phyloP scores from a whole-genome alignment of 2,797 vertebrate species.

The Notolabrus celidotus region DNA sequence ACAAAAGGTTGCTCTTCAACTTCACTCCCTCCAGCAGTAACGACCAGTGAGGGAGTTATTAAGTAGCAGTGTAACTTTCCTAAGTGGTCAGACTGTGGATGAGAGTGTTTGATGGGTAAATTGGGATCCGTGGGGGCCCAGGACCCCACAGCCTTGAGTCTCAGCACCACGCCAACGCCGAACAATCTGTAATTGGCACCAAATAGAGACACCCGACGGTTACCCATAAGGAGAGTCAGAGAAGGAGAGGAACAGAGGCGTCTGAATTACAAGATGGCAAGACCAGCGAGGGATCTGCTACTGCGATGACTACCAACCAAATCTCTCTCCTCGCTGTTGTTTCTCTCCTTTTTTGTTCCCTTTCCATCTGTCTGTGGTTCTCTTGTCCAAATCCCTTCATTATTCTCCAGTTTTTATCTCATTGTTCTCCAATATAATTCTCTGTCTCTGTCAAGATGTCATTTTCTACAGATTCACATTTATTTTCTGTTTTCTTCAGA shows the following conservation, averaged over 20 bases:
- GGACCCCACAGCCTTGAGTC: conserved; percentile 69
- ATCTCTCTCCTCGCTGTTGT: conserved; percentile 27
- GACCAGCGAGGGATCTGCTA: conserved; percentile 46
- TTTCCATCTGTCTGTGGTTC: conserved; percentile 48
- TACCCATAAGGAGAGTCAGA: conserved; percentile 63
- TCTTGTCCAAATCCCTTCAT: conserved; percentile 28
- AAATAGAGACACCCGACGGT: conserved; percentile 72
- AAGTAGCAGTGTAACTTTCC: conserved; percentile 58
- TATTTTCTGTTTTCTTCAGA: not conserved
- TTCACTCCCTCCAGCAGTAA: conserved; percentile 36
- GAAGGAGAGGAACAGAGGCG: conserved; percentile 59
- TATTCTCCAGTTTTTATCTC: conserved; percentile 16
- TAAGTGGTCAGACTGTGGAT: conserved; percentile 56
- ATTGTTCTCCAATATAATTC: not conserved
- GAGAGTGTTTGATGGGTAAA: conserved; percentile 75
- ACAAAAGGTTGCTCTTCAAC: conserved; percentile 39
- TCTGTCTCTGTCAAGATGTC: not conserved
- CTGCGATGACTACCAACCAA: conserved; percentile 43
- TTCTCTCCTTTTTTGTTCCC: conserved; percentile 3
- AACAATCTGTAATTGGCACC: conserved; percentile 81
- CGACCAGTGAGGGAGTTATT: conserved; percentile 57
- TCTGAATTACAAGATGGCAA: conserved; percentile 59
- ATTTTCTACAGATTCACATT: not conserved
- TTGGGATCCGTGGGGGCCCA: conserved; percentile 66
- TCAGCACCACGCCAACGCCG: conserved; percentile 59